Evolutionary conservation across 2,113 vertebrate genomes (phyloP), one percentile per base, ranked within the genome.

Genomic region (Centropus unirufus): DNA sequence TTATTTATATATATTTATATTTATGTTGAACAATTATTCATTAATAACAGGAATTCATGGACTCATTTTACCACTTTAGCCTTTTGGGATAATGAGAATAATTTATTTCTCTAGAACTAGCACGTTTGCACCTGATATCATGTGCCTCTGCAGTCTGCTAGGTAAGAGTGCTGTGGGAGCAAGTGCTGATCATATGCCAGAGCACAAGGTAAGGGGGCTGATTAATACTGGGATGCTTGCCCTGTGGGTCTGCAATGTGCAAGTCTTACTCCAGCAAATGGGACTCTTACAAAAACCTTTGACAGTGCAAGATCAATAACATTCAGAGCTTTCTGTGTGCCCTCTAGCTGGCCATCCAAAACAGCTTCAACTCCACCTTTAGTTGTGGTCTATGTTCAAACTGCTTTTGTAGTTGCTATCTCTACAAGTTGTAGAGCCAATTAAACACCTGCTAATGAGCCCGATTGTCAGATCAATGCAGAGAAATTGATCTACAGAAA

Each of bases 371-470:
- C 34, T 68, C 22, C 42, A 77, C 29, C 30, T 21, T 58, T 47
- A 83, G 52, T 36, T 44, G 81, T 2, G 1, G 11, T 75, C 70
- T 39, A 10, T 1, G 12, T 26, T 77, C 57, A 40, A 75, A 42
- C 15, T 52, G 14, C 54, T 67, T 36, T 66, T 59, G 34, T 52
- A 40, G 39, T 27, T 72, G 32, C 57, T 86, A 40, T 76, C 66
- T 92, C 69, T 93, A 83, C 86, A 94, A 80, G 12, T 24, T 5
- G 5, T 24, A 88, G 57, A 95, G 84, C 49, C 11, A 75, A 64
- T 64, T 93, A 94, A 92, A 47, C 73, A 73, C 17, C 83, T 72
- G 73, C 64, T 94, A 63, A 96, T 47, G 67, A 95, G 80, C 51
- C 85, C 46, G 87, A 42, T 73, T n/a, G 16, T 90, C 73, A 76